A percentile compares a stretch with the other conserved stretches of the same genome.
Evolutionary conservation across 2,113 vertebrate species (phyloP).

Genomic region (Electrona antarctica): DNA sequence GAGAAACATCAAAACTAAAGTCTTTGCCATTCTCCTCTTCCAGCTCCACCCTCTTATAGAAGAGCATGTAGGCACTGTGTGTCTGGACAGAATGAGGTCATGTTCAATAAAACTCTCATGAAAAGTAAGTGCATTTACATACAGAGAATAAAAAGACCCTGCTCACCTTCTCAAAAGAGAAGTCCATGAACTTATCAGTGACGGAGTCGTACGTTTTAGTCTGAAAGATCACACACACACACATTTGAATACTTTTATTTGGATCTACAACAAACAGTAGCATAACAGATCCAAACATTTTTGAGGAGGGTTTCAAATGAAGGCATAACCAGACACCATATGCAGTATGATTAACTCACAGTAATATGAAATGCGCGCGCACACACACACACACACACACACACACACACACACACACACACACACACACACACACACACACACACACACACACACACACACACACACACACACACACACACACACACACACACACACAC

Average conservation of each 20-base stretch:
- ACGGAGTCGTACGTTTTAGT: conserved; percentile 99
- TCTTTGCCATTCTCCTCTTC: conserved; percentile 96
- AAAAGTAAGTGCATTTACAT: not conserved
- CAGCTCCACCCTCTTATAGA: conserved; percentile 96
- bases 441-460: conserved; percentile 15
- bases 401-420: conserved; percentile 15
- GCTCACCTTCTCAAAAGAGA: conserved; percentile 98
- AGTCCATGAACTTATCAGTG: conserved; percentile 99
- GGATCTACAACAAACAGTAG: too few relatives aligned
- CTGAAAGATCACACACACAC: conserved; percentile 71
- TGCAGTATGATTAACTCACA: too few relatives aligned
- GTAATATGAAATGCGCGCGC: too few relatives aligned
- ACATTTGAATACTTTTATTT: too few relatives aligned
- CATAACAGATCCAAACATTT: too few relatives aligned
- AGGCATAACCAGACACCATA: too few relatives aligned
- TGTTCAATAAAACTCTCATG: not conserved
- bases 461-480: conserved; percentile 36
- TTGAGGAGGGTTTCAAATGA: too few relatives aligned
- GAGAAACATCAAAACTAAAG: conserved; percentile 96
- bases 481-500: conserved; percentile 17
- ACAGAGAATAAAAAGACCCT: not conserved
- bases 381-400: conserved; percentile 34
- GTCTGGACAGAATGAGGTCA: conserved; percentile 77
- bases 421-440: conserved; percentile 36
- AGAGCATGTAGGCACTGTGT: conserved; percentile 99